Conservation (phyloP, 2,888 invertebrate species). For the Thalpophila matura region DNA sequence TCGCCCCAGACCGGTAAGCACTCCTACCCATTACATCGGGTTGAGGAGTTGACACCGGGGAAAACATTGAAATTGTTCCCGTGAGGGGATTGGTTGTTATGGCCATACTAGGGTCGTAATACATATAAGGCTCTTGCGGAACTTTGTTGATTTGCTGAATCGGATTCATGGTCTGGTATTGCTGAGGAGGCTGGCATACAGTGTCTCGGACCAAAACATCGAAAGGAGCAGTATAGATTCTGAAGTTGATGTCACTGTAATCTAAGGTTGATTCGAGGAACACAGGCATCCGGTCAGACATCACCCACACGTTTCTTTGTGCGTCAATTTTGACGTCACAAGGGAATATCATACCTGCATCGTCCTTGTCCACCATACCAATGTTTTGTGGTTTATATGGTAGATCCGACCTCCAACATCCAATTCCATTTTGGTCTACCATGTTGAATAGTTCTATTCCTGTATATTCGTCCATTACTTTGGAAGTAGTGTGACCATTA, state of each 20-base stretch:
- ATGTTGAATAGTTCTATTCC: slow-evolving; percentile 95
- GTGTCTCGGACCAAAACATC: slow-evolving; percentile 93
- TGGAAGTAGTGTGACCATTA: slow-evolving; percentile 93
- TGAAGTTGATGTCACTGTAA: slow-evolving; percentile 94
- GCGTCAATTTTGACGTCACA: slow-evolving; percentile 95
- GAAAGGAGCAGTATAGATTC: slow-evolving; percentile 93
- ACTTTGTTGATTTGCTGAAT: slow-evolving; percentile 30
- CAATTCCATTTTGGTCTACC: slow-evolving; percentile 95
- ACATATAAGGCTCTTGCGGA: slow-evolving; percentile 48
- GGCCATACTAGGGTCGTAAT: slow-evolving; percentile 55
- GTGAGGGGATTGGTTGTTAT: slow-evolving; percentile 54
- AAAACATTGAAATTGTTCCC: slow-evolving; percentile 49
- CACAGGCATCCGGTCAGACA: slow-evolving; percentile 95
- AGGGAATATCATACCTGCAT: slow-evolving; percentile 94
- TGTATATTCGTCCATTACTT: slow-evolving; percentile 93
- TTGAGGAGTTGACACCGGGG: slow-evolving; percentile 46
- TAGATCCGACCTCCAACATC: slow-evolving; percentile 94
- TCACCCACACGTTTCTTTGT: slow-evolving; percentile 94
- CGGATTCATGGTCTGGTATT: slow-evolving; percentile 15
- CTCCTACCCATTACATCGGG: slow-evolving; percentile 21
- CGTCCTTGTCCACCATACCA: slow-evolving; percentile 94
- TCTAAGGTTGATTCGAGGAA: slow-evolving; percentile 93
- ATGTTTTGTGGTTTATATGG: slow-evolving; percentile 92
- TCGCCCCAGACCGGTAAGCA: slow-evolving; percentile 54
- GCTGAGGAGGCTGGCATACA: slow-evolving; percentile 91